These are phyloP conservation scores for Tolmerus cingulatus DNA, from an alignment of 2,888 invertebrate species.

Conservation along the genomic window DNA sequence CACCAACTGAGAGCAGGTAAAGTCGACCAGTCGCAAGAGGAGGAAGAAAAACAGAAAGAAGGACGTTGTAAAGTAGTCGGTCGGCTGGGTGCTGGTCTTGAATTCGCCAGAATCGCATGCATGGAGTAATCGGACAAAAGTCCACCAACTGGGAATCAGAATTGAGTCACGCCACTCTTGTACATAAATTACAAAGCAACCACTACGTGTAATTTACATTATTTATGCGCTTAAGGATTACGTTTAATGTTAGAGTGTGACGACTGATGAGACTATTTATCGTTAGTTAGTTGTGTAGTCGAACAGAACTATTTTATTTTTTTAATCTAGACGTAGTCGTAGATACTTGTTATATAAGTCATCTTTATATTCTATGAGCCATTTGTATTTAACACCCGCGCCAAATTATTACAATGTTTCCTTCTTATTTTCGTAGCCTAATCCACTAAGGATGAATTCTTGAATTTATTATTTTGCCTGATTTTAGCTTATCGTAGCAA, in stretches of 20 bases:
- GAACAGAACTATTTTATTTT: conserved; percentile 47
- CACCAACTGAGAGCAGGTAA: conserved; percentile 44
- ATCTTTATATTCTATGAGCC: conserved; percentile 32
- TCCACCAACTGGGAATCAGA: not conserved
- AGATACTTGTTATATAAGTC: conserved; percentile 36
- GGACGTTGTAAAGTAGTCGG: not conserved
- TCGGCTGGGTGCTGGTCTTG: not conserved
- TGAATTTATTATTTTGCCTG: not conserved
- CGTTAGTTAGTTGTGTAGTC: conserved; percentile 46
- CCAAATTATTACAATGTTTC: not conserved
- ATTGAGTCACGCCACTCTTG: not conserved
- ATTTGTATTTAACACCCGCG: conserved; percentile 9
- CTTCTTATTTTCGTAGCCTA: not conserved
- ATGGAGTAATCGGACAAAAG: not conserved
- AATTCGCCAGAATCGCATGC: not conserved
- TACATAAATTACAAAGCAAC: conserved; percentile 32
- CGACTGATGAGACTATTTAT: conserved; percentile 45
- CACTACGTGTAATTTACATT: conserved; percentile 18
- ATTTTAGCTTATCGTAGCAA: not conserved
- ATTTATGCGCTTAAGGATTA: conserved; percentile 47
- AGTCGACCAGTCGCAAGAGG: not conserved
- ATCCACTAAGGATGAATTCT: not conserved
- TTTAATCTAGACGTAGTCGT: conserved; percentile 37
- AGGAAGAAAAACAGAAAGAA: conserved; percentile 23
- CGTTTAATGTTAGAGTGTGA: conserved; percentile 42